Base-by-base conservation (phyloP, 2,888 invertebrate genomes). In the Drosophila lacicola region DNA sequence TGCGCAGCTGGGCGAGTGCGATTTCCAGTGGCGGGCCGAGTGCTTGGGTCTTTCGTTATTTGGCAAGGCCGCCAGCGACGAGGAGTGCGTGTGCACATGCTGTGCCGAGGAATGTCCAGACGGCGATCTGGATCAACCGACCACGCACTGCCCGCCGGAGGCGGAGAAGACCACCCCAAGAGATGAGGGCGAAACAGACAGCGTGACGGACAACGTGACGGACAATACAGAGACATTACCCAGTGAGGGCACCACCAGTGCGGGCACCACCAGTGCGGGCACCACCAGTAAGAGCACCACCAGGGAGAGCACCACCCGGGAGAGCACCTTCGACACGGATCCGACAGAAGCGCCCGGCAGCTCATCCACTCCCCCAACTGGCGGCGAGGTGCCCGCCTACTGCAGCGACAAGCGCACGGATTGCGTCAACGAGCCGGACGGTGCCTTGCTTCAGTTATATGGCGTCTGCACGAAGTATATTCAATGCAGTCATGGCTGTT, bases 391-490 rank as follows among this genome's bases (percentile, higher is more conserved):
- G n/a, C 78, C 82, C 3, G 1, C 11, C 13, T 66, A 69, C 21
- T 84, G 88, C 50, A 2, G 8, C 14, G 70, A 74, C 50, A n/a
- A 39, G 4, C 70, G 71, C 0, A 2, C 51, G 1, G 51, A 75
- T 2, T 88, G 88, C 21, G 56, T 34, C 0, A 13, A 56, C 9
- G 2, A 79, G 14, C 0, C 17, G 0, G 60, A 70, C 13, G 74
- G 73, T 4, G 9, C 51, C 0, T 8, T 45, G 17, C 2, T 80
- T 2, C 42, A 46, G 1, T 2, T 78, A 4, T 10, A 50, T 1
- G 90, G 86, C 0, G 58, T 76, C n/a, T 90, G 90, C 51, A 74
- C 69, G 0, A 74, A 62, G 10, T 90, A 56, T 17, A 66, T 89
- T 10, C 81, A 83, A 4, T 91, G 90, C 63, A 64, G 42, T 13